A percentile compares a stretch with the other conserved stretches of the same genome.
These are phyloP conservation scores for Phoeniculus purpureus DNA, from an alignment of 2,797 vertebrate genomes.

Conservation along the genomic window DNA sequence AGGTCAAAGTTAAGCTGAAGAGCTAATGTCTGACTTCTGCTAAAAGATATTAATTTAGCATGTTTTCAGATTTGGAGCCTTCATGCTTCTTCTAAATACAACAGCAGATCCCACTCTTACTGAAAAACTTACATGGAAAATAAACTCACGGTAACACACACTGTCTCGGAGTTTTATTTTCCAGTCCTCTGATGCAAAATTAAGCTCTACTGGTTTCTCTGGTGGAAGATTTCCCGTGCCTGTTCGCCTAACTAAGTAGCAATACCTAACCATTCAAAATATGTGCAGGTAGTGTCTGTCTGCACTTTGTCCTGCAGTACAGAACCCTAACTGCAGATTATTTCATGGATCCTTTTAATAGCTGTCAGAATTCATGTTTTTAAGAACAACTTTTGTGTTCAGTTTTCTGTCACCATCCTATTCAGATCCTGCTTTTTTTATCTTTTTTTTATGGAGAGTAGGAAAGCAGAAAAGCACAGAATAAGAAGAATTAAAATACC, in stretches of 20 bases:
- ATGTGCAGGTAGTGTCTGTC: neutral
- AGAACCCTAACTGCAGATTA: neutral
- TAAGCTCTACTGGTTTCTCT: neutral
- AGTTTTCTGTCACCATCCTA: neutral
- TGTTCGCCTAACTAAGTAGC: neutral
- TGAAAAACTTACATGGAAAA: neutral
- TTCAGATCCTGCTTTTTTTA: neutral
- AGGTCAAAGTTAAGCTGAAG: slow-evolving; percentile 38
- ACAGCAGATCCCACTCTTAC: neutral
- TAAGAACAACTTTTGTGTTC: neutral
- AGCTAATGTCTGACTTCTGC: neutral
- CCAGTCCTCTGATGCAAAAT: neutral
- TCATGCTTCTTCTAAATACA: neutral
- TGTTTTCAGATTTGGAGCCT: neutral
- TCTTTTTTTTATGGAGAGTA: neutral
- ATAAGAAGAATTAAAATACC: neutral
- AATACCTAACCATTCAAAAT: neutral
- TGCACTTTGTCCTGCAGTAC: neutral
- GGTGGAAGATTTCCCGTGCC: neutral
- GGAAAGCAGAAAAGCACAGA: neutral
- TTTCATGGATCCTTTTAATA: neutral
- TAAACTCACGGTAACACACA: neutral
- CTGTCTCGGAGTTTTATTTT: neutral
- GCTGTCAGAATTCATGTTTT: neutral
- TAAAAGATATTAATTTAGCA: neutral